phyloP scores from a whole-genome alignment of 2,113 vertebrate genomes.

The Silurus asotus region DNA sequence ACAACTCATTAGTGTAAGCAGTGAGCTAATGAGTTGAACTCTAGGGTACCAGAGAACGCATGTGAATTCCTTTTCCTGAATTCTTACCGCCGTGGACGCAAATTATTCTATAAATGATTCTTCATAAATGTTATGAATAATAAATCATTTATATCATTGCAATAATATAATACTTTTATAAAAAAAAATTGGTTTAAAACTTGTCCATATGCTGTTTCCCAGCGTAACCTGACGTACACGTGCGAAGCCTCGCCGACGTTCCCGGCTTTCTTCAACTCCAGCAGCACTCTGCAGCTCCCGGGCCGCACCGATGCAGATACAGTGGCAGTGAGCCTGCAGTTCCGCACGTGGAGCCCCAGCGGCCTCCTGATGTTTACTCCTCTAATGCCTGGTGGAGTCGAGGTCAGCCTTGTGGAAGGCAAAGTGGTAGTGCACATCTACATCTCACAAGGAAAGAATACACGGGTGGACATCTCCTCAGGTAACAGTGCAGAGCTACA shows the following conservation, averaged over 20 bases:
- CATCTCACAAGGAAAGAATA: constrained; percentile 81
- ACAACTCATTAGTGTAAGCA: constrained; percentile 5
- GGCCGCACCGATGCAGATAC: constrained; percentile 83
- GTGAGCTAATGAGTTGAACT: not conserved
- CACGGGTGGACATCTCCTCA: constrained; percentile 87
- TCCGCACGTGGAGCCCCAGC: constrained; percentile 92
- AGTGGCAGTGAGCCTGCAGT: constrained; percentile 87
- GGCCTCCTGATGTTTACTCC: constrained; percentile 87
- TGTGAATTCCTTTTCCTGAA: constrained; percentile 5
- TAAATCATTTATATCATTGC: no score
- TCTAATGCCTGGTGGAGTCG: constrained; percentile 85
- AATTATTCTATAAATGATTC: not conserved
- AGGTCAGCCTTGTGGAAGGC: constrained; percentile 85
- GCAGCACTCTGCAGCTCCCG: constrained; percentile 86
- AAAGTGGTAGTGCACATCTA: constrained; percentile 87
- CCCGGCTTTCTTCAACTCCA: constrained; percentile 93
- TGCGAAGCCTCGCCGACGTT: constrained; percentile 85
- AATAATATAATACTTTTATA: not conserved
- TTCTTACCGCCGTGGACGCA: not conserved
- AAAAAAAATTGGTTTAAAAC: not conserved
- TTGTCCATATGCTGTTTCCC: not conserved
- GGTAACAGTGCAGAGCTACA: constrained; percentile 68
- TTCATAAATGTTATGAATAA: no score
- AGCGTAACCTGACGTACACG: constrained; percentile 93
- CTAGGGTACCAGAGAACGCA: not conserved